Evolutionary conservation across 1,140 invertebrate genomes (phyloP).

Genomic region (Drosophila obscura): DNA sequence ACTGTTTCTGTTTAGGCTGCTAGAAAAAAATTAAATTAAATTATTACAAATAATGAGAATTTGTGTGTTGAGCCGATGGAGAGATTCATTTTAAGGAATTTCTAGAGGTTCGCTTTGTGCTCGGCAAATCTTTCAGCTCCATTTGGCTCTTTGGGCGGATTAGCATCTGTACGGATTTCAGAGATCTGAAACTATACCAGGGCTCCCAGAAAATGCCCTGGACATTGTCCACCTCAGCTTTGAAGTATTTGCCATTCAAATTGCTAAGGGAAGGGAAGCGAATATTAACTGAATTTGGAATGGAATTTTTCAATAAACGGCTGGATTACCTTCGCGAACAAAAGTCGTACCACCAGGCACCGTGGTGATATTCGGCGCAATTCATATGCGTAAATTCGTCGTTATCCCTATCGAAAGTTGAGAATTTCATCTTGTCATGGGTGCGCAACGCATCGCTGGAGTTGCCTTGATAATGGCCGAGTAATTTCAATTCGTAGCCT

Average conservation of each 20-base stretch:
- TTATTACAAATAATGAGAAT: not conserved
- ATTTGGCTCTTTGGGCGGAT: constrained; percentile 56
- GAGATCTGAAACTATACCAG: constrained; percentile 64
- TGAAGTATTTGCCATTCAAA: constrained; percentile 69
- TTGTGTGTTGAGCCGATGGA: not conserved
- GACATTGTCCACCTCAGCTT: constrained; percentile 40
- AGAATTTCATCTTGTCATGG: constrained; percentile 74
- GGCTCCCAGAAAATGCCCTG: constrained; percentile 64
- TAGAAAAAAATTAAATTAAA: not conserved
- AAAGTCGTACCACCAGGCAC: constrained; percentile 88
- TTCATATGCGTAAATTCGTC: constrained; percentile 86
- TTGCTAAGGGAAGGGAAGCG: constrained; percentile 38
- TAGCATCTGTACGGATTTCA: constrained; percentile 68
- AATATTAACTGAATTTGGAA: not conserved
- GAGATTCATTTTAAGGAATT: not conserved
- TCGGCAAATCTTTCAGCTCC: constrained; percentile 25
- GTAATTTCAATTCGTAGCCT: constrained; percentile 87
- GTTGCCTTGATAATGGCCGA: constrained; percentile 85
- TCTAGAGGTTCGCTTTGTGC: not conserved
- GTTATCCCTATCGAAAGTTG: constrained; percentile 86
- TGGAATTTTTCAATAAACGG: too few species aligned
- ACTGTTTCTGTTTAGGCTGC: too few species aligned
- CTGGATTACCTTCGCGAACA: constrained; percentile 66
- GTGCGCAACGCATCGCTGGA: constrained; percentile 66
- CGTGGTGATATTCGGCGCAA: constrained; percentile 86